Evolutionary conservation across 1,140 invertebrate genomes (phyloP).

Genomic region (Coenobita brevimanus): DNA sequence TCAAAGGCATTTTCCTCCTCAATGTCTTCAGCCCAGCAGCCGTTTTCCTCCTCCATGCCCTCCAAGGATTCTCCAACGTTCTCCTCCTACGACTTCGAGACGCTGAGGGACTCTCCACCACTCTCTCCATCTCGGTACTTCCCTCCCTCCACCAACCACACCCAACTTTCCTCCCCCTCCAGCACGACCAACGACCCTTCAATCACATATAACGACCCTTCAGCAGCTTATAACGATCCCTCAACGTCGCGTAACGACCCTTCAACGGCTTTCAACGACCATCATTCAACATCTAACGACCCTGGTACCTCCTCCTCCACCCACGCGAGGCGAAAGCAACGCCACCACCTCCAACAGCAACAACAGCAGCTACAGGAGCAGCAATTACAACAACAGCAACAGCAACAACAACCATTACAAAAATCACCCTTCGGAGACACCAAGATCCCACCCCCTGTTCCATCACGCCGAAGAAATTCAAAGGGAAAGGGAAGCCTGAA

Average conservation of each 20-base stretch:
- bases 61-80: neutral
- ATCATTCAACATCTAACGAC: too few relatives aligned
- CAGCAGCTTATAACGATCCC: too few relatives aligned
- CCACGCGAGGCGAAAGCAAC: neutral
- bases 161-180: too few relatives aligned
- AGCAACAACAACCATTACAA: neutral
- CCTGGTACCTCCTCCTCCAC: neutral
- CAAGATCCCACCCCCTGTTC: conserved; percentile 16
- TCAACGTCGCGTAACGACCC: too few relatives aligned
- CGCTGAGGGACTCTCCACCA: too few relatives aligned
- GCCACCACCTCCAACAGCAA: neutral
- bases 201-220: too few relatives aligned
- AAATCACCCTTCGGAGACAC: conserved; percentile 6
- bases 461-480: neutral
- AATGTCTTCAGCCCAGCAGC: neutral
- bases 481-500: neutral
- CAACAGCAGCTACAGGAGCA: neutral
- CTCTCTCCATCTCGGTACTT: too few relatives aligned
- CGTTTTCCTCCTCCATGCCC: neutral
- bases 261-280: neutral
- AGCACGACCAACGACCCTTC: too few relatives aligned
- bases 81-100: neutral
- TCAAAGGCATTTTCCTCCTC: too few relatives aligned
- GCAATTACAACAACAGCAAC: neutral
- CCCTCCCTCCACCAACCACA: too few relatives aligned